Evolutionary conservation across 2,888 invertebrate genomes (phyloP), one percentile per base, ranked within the genome.

Genomic region (Brachyopa scutellaris): DNA sequence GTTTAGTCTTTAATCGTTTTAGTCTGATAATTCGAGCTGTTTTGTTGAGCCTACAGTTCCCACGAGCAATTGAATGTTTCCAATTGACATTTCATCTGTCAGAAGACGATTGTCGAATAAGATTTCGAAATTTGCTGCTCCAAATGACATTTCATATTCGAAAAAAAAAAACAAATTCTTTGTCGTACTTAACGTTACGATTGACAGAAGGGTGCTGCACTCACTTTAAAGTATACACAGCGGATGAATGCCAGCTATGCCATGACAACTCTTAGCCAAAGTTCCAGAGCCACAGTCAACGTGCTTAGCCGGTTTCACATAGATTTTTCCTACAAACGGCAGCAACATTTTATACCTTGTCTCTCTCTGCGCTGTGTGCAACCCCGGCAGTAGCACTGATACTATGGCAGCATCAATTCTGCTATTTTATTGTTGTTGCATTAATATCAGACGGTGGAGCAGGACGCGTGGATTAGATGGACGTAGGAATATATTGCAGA

Each of bases 371-470:
- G n/a, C n/a, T n/a, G n/a, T n/a, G 23, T 7, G 78, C 26, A 53
- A 38, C 31, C 17, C 23, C 42, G 19, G 74, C 45, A 67, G 33
- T 26, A 69, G 31, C 49, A n/a, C n/a, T n/a, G n/a, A n/a, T n/a
- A 47, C 11, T 42, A 11, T 8, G 6, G 45, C 59, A 61, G 70
- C 74, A 69, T 69, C 62, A 70, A 64, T 76, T 70, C 80, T 51
- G 55, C 62, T 64, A 76, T 70, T 80, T 77, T 82, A 70, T 82
- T 70, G 64, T 77, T 82, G 82, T 61, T 77, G 77, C 33, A 77
- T 72, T 72, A 64, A 53, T 77, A 76, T 62, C 57, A 47, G 62
- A 51, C 38, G 59, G n/a, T 26, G 31, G 45, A 67, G 55, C 9
- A 72, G 42, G 47, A 55, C 64, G 62, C 31, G 36, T 40, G 49